phyloP scores from a whole-genome alignment of 1,140 invertebrate genomes.

The Drosophila sp. region DNA sequence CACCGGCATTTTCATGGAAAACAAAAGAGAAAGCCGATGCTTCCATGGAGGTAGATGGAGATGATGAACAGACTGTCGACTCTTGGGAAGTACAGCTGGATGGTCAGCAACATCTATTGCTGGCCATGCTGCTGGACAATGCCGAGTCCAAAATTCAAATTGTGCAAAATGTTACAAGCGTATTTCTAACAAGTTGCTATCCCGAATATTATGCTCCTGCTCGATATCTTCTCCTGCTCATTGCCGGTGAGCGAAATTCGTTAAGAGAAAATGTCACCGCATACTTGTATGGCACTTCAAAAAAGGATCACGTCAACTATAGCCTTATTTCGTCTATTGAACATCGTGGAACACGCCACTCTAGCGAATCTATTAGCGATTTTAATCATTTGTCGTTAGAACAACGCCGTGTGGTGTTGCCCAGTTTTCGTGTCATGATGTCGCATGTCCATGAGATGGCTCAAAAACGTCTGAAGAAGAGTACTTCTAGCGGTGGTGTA shows the following conservation, averaged over 20 bases:
- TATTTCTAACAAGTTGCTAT: constrained; percentile 92
- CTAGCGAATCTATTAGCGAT: constrained; percentile 57
- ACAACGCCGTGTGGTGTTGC: constrained; percentile 78
- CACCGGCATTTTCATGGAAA: constrained; percentile 86
- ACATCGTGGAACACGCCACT: constrained; percentile 39
- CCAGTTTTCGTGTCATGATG: constrained; percentile 79
- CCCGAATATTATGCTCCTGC: constrained; percentile 91
- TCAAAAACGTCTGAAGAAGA: constrained; percentile 81
- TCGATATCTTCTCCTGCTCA: constrained; percentile 92
- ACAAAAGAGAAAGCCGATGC: constrained; percentile 70
- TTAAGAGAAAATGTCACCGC: constrained; percentile 75
- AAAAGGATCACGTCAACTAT: constrained; percentile 82
- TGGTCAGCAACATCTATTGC: constrained; percentile 84
- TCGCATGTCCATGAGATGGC: constrained; percentile 82
- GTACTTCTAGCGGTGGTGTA: constrained; percentile 53
- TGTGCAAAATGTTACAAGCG: constrained; percentile 91
- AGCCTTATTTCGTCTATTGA: constrained; percentile 76
- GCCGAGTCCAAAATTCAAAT: constrained; percentile 88
- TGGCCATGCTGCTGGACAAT: constrained; percentile 84
- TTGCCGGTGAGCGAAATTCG: constrained; percentile 89
- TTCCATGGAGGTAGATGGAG: constrained; percentile 50
- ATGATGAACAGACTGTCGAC: constrained; percentile 26
- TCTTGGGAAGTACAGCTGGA: constrained; percentile 83
- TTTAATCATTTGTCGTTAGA: constrained; percentile 75
- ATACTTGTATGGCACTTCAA: constrained; percentile 79